Base-by-base conservation (phyloP, 1,140 invertebrate genomes). In the Eriosoma lanigerum region DNA sequence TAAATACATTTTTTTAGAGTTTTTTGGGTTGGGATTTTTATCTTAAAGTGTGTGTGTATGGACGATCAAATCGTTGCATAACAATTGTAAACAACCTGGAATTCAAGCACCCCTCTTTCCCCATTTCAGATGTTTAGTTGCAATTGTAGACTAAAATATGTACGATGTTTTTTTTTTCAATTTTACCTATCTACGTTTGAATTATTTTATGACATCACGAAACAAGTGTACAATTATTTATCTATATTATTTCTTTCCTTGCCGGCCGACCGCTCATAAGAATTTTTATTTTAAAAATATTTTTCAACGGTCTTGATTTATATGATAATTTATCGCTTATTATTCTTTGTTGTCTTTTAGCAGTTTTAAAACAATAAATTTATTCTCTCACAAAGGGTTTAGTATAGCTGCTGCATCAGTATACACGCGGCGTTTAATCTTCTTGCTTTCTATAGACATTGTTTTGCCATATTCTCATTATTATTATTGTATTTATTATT, bases 361-460 rank as follows among this genome's bases (percentile, higher is more conserved):
- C 8, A 3, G 66, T 48, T 68, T 68, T 38, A 38, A 48, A 48
- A 68, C 21, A 48, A 68, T 68, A 68, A 13, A 48, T 68, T 48
- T 68, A 68, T 68, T 26, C 21, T 38, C 21, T 21, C 52, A 68
- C 38, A 68, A 48, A 48, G 21, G 13, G 21, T 68, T 26, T 4
- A 38, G 32, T 38, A 8, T 38, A 38, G 32, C 8, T 38, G 32
- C 32, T 4, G 3, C 32, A 38, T 8, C 32, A 66, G 6, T 21
- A 21, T 68, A 38, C 32, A 38, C 32, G 32, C 32, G 32, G 32
- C 32, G 32, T 48, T 68, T 68, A 48, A 68, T 68, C 13, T 48
- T 68, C 38, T 24, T 38, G 38, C n/a, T 48, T 48, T 68, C 44
- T 48, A 68, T 68, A 68, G 66, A 48, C 66, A 68, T 68, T 68